phyloP scores from a whole-genome alignment of 2,113 vertebrate genomes.

The Parotia lawesii region DNA sequence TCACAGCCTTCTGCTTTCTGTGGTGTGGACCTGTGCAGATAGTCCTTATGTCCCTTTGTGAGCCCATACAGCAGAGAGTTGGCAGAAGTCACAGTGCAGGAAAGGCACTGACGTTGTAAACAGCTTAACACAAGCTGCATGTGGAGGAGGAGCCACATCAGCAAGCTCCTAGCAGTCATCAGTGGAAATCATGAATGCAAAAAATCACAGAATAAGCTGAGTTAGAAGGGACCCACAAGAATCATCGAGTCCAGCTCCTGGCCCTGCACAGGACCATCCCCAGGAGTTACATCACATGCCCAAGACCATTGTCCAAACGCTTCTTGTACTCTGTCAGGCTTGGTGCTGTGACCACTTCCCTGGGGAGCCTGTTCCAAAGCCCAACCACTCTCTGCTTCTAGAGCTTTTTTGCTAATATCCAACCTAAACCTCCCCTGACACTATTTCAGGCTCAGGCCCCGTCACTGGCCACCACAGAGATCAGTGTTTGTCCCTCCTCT shows the following conservation, averaged over 20 bases:
- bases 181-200: not conserved
- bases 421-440: not conserved
- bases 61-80: not conserved
- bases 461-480: not conserved
- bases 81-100: not conserved
- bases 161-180: not conserved
- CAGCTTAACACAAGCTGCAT: not conserved
- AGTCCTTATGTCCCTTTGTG: not conserved
- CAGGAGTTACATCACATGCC: no score
- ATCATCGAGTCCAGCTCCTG: fast-evolving
- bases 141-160: not conserved
- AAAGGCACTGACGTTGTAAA: not conserved
- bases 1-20: not conserved
- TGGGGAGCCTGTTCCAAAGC: not conserved
- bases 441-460: not conserved
- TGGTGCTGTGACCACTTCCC: not conserved
- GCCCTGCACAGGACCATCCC: not conserved
- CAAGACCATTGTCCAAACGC: not conserved
- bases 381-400: not conserved
- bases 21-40: not conserved
- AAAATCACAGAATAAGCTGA: not conserved
- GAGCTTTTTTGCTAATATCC: not conserved
- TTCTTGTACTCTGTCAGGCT: not conserved
- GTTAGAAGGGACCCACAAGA: not conserved
- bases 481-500: not conserved